Evolutionary conservation across 2,113 vertebrate genomes (phyloP).

Genomic region (Neolamprologus devosi): DNA sequence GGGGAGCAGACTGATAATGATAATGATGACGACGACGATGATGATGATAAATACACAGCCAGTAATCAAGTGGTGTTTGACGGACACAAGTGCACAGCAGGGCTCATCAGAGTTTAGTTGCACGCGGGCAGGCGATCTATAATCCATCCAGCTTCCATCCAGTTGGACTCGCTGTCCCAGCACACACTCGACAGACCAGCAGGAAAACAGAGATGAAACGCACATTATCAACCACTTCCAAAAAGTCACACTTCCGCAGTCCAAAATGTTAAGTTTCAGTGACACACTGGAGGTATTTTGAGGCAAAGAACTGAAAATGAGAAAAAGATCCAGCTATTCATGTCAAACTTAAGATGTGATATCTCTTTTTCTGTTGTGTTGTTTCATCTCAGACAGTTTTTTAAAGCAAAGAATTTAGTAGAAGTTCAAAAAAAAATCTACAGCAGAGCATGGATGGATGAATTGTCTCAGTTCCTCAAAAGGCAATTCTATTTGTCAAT

Average conservation of each 20-base stretch:
- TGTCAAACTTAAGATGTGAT: background rate
- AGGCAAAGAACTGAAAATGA: background rate
- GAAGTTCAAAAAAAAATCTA: background rate
- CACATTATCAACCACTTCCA: background rate
- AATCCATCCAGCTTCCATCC: slow-evolving; percentile 6
- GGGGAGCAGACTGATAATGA: slow-evolving; percentile 64
- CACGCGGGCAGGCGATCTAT: slow-evolving; percentile 9
- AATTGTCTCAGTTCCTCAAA: background rate
- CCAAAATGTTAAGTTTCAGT: background rate
- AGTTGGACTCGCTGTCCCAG: slow-evolving; percentile 16
- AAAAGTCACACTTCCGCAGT: background rate
- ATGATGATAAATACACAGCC: slow-evolving; percentile 60
- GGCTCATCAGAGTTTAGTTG: slow-evolving; percentile 41
- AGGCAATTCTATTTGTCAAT: background rate
- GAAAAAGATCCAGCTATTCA: background rate
- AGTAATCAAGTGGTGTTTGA: slow-evolving; percentile 65
- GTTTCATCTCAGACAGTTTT: background rate
- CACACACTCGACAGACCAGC: background rate
- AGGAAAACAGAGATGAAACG: background rate
- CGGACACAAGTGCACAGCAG: slow-evolving; percentile 38
- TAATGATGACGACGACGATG: slow-evolving; percentile 33
- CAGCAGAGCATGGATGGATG: background rate
- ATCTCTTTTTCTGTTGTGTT: background rate
- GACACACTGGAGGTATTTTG: background rate
- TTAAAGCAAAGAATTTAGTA: background rate